Evolutionary conservation across 2,888 invertebrate species (phyloP), one percentile per base, ranked within the genome.

Genomic region (Agelastica alni): DNA sequence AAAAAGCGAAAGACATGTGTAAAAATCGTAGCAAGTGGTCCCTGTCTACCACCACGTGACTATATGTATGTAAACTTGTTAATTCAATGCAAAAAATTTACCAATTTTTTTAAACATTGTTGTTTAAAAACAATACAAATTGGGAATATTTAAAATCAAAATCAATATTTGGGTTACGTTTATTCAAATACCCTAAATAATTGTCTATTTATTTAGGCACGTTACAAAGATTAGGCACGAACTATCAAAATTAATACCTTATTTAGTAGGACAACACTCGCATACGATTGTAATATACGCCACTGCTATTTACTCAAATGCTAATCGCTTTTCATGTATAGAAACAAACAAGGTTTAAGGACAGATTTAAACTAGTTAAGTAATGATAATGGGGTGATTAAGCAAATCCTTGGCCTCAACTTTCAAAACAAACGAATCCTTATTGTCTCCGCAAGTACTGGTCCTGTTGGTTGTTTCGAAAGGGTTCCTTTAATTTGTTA

Each of bases 341-440:
- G 44, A 26, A 48, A 47, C 56, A 48, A 59, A 59, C 39, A 36
- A 36, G 47, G 51, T 45, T 44, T 43, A 52, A 41, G 22, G 46
- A 39, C 42, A 55, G 52, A 58, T 58, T 42, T 39, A 28, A 46
- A 46, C 46, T 46, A 36, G 46, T 36, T 45, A 32, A 46, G 46
- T 61, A 57, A 62, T 56, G 60, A 61, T 62, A 61, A 63, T 61
- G 60, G 62, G 60, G 56, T 51, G 49, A 56, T 55, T 59, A 51
- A 47, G 52, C 26, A 63, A 64, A 65, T 63, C 63, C 56, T 58
- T 51, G 18, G 54, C 64, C 64, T 47, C 64, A 59, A 66, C 61
- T 65, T 66, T 60, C 60, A 60, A 66, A 64, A 65, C 63, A 64
- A 42, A 49, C 55, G 53, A 59, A 55, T 47, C 48, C 59, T 58